Evolutionary conservation across 2,797 vertebrate species (phyloP), one percentile per base, ranked within the genome.

Genomic region (Halcyon leucocephala): DNA sequence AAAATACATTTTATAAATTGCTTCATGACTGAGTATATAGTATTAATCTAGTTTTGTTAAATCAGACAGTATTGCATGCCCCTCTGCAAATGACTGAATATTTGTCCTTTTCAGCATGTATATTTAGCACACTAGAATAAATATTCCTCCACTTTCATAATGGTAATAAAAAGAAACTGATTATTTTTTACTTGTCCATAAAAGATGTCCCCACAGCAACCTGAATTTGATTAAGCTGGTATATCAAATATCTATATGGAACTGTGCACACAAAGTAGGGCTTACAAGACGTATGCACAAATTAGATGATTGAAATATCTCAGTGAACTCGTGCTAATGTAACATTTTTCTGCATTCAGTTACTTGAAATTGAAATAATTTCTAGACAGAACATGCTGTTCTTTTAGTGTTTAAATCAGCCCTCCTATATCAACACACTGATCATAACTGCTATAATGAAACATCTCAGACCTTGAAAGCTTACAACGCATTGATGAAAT

Each of bases 51-150:
- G 14, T 69, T 20, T 46, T 60, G 35, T 69, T 96, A 90, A 86
- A 90, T 90, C 85, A 95, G 91, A 89, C 77, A 93, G 66, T 66
- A 77, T 55, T 83, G 76, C 61, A 93, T 52, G 20, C 22, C 13
- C 33, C 91, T 87, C 55, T 83, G 61, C 58, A 94, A 95, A 83
- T 65, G 65, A 85, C 25, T 93, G 81, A 87, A 42, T 51, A 86
- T 90, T 91, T 88, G 46, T 91, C 69, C 51, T 86, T 86, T 91
- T 86, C n/a, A 58, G 62, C 83, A 93, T 54, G 57, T 88, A 91
- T 96, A 96, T 96, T 96, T 96, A 93, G 92, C 76, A 89, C 41
- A 41, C 9, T 35, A 67, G 71, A 93, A 80, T 89, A 82, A 88
- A 93, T 86, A 91, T 69, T 94, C 44, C 76, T 85, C 67, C 7